Evolutionary conservation across 2,113 vertebrate genomes (phyloP).

Genomic region (Carassius auratus): DNA sequence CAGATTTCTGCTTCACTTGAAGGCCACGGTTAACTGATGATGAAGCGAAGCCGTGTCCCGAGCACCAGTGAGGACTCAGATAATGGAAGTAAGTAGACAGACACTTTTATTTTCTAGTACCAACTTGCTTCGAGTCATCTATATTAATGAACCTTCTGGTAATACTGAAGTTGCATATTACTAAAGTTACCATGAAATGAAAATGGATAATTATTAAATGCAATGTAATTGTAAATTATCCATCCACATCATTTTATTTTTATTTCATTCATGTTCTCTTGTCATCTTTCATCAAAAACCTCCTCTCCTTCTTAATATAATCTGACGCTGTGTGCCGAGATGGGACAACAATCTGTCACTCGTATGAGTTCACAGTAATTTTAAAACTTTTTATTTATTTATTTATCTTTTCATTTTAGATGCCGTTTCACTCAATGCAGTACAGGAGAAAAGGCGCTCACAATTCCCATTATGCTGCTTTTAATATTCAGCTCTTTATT

Average conservation of each 20-base stretch:
- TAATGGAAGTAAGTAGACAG: constrained; percentile 90
- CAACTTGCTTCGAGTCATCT: not conserved
- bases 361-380: not conserved
- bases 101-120: not conserved
- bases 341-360: not conserved
- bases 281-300: not conserved
- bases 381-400: too few relatives aligned
- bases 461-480: not conserved
- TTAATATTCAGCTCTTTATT: not conserved
- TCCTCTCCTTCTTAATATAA: not conserved
- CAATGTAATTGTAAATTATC: too few relatives aligned
- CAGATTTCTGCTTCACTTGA: constrained; percentile 35
- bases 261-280: not conserved
- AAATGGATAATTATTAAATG: not conserved
- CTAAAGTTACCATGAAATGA: not conserved
- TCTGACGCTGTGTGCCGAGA: not conserved
- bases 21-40: constrained; percentile 71
- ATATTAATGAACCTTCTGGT: not conserved
- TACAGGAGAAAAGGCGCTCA: not conserved
- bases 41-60: constrained; percentile 91
- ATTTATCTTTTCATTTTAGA: not conserved
- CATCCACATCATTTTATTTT: not conserved
- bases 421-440: not conserved
- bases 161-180: not conserved
- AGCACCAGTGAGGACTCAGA: constrained; percentile 98